Conservation (phyloP, 1,140 invertebrate genomes). For the Sitobion miscanthi region DNA sequence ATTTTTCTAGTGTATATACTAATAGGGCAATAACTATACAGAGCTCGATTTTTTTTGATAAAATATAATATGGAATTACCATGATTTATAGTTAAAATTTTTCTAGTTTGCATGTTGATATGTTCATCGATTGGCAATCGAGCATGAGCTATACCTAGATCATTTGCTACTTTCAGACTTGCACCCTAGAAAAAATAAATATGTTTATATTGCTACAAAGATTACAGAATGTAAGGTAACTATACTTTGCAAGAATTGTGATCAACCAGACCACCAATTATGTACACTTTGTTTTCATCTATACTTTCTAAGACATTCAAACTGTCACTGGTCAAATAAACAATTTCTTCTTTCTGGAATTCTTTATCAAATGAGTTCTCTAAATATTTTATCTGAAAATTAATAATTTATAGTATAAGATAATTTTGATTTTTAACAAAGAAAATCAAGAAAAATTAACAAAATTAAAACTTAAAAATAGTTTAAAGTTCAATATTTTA, state of each 20-base stretch:
- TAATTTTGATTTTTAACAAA: no score
- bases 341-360: constrained; percentile 74
- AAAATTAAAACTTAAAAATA: not conserved
- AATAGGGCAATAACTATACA: no score
- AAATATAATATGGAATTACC: constrained; percentile 67
- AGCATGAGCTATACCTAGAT: constrained; percentile 82
- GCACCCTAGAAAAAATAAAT: constrained; percentile 72
- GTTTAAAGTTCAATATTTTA: not conserved
- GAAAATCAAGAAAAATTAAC: no score
- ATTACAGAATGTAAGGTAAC: constrained; percentile 49
- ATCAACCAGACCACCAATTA: constrained; percentile 97
- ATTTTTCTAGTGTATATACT: not conserved
- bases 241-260: constrained; percentile 92
- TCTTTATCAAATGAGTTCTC: constrained; percentile 58
- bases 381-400: constrained; percentile 57
- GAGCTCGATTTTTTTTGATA: not conserved
- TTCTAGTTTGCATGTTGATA: constrained; percentile 90
- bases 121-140: constrained; percentile 89
- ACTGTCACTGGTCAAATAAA: constrained; percentile 96
- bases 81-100: constrained; percentile 96
- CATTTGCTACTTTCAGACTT: constrained; percentile 80
- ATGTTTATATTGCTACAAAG: not conserved
- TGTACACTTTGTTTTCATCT: constrained; percentile 81
- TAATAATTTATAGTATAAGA: not conserved
- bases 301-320: constrained; percentile 82